phyloP scores from a whole-genome alignment of 2,888 invertebrate species.

The Drosophila vallismaia region DNA sequence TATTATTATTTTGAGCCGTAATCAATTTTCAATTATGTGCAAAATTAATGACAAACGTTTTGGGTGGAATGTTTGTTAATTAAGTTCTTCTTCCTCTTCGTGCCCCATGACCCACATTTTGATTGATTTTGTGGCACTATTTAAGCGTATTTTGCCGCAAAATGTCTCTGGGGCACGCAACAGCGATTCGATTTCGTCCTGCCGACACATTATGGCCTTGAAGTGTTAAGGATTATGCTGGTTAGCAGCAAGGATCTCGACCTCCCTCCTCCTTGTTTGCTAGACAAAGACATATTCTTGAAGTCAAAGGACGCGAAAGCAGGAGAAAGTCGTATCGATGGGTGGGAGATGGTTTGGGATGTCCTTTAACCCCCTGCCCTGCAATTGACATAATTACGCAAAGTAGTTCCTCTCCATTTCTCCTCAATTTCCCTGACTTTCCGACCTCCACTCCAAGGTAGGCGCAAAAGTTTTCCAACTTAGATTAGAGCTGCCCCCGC shows the following conservation, averaged over 20 bases:
- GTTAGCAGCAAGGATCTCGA: constrained; percentile 41
- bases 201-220: constrained; percentile 51
- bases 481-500: constrained; percentile 59
- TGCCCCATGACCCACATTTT: constrained; percentile 31
- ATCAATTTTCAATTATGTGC: constrained; percentile 76
- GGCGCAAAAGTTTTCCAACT: constrained; percentile 70
- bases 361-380: constrained; percentile 30
- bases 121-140: constrained; percentile 79
- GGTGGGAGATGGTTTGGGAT: constrained; percentile 8
- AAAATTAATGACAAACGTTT: constrained; percentile 77
- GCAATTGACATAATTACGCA: constrained; percentile 80
- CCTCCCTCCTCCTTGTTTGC: not conserved
- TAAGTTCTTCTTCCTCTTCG: constrained; percentile 11
- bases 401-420: constrained; percentile 64
- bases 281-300: constrained; percentile 48
- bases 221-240: constrained; percentile 56
- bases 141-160: constrained; percentile 53
- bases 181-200: constrained; percentile 21
- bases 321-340: constrained; percentile 58
- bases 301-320: constrained; percentile 44
- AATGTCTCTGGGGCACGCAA: constrained; percentile 71
- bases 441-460: constrained; percentile 15
- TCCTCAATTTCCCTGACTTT: not conserved
- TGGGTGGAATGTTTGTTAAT: constrained; percentile 47
- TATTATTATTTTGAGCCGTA: constrained; percentile 35